Base-by-base conservation (phyloP, 1,140 invertebrate species). In the Procambarus clarkii region DNA sequence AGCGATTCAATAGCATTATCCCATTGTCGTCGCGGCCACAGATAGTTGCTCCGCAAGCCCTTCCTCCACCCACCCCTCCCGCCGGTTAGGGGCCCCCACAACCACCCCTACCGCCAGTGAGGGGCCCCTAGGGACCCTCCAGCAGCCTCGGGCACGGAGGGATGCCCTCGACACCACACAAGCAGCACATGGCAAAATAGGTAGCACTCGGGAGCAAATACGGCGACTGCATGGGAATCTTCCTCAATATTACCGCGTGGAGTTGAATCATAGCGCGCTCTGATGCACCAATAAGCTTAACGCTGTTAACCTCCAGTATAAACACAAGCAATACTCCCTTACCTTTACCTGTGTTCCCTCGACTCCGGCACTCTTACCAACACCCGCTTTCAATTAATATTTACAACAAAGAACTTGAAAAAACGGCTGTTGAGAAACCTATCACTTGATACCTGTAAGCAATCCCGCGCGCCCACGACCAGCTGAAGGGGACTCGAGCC, bases 311-410 rank as follows among this genome's bases (percentile, higher is more conserved):
- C n/a, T n/a, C n/a, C n/a, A n/a, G n/a, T n/a, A n/a, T n/a, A n/a
- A n/a, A n/a, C n/a, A n/a, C n/a, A n/a, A n/a, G n/a, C n/a, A n/a
- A n/a, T n/a, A n/a, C n/a, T n/a, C n/a, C n/a, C n/a, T n/a, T n/a
- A n/a, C n/a, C n/a, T n/a, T n/a, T n/a, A n/a, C n/a, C 0, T 54
- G 50, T 54, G 50, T 54, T 54, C 2, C 50, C 50, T 8, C 15
- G 18, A 21, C 11, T 64, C 3, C 9, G 13, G 74, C 11, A 11
- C 24, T 44, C 85, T 18, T 54, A 18, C 18, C 86, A 79, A 87
- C 74, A 79, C 15, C 76, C 76, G 24, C 79, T 86, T 87, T 87
- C 86, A 87, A 87, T 87, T 87, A 87, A 87, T 87, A 87, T 58
- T 74, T 87, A 21, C 60, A 79, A 87, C 86, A 87, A 87, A 87